Conservation (phyloP, 2,797 vertebrate species). For the Halcyon leucocephala region DNA sequence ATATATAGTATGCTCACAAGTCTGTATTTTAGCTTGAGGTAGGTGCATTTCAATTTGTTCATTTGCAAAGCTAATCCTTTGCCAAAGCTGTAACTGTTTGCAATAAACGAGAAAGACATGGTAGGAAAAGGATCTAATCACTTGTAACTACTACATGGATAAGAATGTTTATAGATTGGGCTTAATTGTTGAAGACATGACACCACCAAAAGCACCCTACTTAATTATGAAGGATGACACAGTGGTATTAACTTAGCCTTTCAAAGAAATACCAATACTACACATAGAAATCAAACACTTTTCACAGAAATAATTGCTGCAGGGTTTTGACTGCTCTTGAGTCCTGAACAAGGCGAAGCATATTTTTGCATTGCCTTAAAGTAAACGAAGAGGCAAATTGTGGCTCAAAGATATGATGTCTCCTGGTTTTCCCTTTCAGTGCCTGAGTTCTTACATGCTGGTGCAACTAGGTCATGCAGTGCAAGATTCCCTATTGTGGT, state of each 20-base stretch:
- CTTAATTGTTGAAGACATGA: background rate
- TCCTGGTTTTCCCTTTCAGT: slow-evolving; percentile 16
- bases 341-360: background rate
- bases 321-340: background rate
- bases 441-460: background rate
- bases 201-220: background rate
- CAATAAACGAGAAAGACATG: background rate
- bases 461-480: slow-evolving; percentile 50
- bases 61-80: background rate
- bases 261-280: background rate
- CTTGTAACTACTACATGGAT: background rate
- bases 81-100: background rate
- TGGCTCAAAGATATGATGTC: slow-evolving; percentile 6
- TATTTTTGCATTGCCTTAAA: slow-evolving; percentile 33
- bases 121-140: background rate
- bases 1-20: background rate
- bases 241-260: background rate
- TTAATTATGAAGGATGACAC: background rate
- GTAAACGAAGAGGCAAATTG: background rate
- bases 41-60: background rate
- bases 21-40: background rate
- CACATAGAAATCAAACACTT: background rate
- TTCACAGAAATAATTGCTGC: background rate
- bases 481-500: slow-evolving; percentile 27
- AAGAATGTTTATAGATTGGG: background rate